Base-by-base conservation (phyloP, 23 tunicate genomes). In the Styela plicata region DNA sequence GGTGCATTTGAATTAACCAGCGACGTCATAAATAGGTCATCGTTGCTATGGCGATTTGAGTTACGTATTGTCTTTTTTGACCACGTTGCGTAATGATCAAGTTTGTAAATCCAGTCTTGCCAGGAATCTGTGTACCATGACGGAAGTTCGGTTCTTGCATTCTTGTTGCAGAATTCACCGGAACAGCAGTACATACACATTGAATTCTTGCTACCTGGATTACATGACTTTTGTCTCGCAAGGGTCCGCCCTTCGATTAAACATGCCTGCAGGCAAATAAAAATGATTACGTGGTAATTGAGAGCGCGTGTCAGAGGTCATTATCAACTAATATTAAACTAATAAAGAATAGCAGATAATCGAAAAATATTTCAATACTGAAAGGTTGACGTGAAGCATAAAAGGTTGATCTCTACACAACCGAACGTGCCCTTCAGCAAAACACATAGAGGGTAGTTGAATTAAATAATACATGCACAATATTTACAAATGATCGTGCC, bases 51-150 rank as follows among this genome's bases (percentile, higher is more conserved):
- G 16, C 22, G n/a, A 18, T 22, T 29, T 67, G 71, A 67, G n/a
- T 21, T 23, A 67, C 71, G 30, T 24, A 5, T 44, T 7, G 57
- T 44, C 13, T 44, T 7, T 44, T 67, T 67, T 67, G 22, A 27
- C 30, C 31, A 25, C 1, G 2, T 67, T 19, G 82, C 52, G 27
- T 78, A 78, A 13, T 62, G 33, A 33, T 28, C 68, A 3, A 78
- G 82, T 78, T 52, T 78, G 16, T 27, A 2, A 0, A 78, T 34
- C 82, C 82, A 78, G 24, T 57, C 82, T 22, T 2, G 63, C 82
- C 82, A 78, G 20, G 34, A 24, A 30, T 78, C 69, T 24, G 31
- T 52, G 82, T 78, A 78, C 82, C 82, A 78, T 20, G 64, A 44
- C 29, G 82, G 82, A 19, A 44, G 33, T 1, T 78, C 35, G 35